Conservation (phyloP, 2,888 invertebrate genomes). For the Chironomus tentans region DNA sequence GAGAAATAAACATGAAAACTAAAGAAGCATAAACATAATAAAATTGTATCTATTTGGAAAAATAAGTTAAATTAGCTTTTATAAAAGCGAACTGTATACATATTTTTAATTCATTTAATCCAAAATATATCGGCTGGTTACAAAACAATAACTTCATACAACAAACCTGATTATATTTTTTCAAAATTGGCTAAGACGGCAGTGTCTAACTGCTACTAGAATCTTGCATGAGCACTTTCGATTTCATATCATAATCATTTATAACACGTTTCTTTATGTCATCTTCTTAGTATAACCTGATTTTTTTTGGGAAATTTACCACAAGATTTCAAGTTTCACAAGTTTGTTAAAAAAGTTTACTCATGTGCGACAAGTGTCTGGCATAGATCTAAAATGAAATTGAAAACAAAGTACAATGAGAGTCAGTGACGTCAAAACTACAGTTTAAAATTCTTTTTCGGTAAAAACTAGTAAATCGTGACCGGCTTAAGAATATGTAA, state of each 20-base stretch:
- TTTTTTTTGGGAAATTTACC: neutral
- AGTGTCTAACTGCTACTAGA: neutral
- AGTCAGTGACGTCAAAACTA: neutral
- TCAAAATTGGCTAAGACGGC: too few species aligned
- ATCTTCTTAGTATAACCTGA: neutral
- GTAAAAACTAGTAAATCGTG: neutral
- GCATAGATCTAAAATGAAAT: neutral
- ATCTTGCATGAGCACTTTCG: conserved; percentile 21
- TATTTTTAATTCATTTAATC: too few species aligned
- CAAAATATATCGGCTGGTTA: too few species aligned
- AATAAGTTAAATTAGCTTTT: too few species aligned
- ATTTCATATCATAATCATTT: neutral
- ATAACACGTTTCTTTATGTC: neutral
- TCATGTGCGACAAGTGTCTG: conserved; percentile 15
- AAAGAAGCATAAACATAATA: too few species aligned
- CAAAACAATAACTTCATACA: too few species aligned
- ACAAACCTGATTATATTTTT: too few species aligned
- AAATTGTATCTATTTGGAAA: too few species aligned
- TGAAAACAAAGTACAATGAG: neutral
- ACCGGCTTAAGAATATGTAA: neutral
- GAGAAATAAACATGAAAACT: too few species aligned
- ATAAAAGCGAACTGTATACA: too few species aligned
- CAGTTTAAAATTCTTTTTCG: neutral
- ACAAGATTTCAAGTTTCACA: conserved; percentile 18
- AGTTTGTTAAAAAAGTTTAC: neutral